Base-by-base conservation (phyloP, 2,113 vertebrate genomes). In the Anthoscopus minutus region DNA sequence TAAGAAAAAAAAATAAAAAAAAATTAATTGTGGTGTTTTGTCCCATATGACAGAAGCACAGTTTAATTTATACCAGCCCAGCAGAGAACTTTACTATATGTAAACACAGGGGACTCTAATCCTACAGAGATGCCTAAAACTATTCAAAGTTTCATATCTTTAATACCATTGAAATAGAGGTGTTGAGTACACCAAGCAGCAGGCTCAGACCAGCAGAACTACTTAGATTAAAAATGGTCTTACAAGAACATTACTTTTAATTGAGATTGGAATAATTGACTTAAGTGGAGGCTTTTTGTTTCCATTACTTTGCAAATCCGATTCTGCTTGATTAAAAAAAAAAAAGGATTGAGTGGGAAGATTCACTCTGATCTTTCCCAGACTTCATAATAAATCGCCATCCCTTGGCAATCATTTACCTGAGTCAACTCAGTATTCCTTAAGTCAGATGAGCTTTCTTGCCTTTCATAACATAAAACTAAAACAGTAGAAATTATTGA, bases 401-500 rank as follows among this genome's bases (percentile, higher is more conserved):
- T 84, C 69, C 61, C 45, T 53, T 81, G 61, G 69, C 80, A 81
- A 88, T 83, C 61, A 71, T 64, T 86, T 91, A 86, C 83, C 69
- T 56, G 89, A 91, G 60, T 89, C 83, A 92, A 95, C 72, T 89
- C 56, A 86, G 81, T 47, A 64, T 81, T 88, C 42, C 44, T 12
- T 28, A 88, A 76, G 54, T 83, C 72, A 62, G 57, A 58, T 67
- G 47, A 71, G 61, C 72, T 86, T 93, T 93, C 88, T 93, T 89
- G 69, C 51, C 56, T 86, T 90, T 67, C 77, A 67, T 86, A 92
- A 88, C 56, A 86, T 54, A 81, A 93, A 91, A 95, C 95, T 94
- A 91, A 94, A 97, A 78, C 89, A 92, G 78, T 54, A 94, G 81
- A 89, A 91, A 89, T 69, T 93, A 95, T 92, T 93, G 90, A 94